Evolutionary conservation across 1,140 invertebrate species (phyloP).

Genomic region (Listronotus oregonensis): DNA sequence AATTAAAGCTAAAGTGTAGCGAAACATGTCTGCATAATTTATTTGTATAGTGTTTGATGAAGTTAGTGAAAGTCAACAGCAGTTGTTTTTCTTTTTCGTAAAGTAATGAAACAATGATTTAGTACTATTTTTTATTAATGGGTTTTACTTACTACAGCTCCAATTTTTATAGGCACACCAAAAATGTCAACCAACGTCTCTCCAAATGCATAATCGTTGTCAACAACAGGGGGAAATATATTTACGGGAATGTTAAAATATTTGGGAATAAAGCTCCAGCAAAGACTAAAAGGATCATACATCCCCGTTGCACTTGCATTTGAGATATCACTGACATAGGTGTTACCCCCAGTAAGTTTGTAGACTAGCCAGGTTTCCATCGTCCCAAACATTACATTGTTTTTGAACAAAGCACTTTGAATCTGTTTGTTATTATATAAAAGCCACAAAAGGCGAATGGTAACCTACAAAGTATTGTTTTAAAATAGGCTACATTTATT

Average conservation of each 20-base stretch:
- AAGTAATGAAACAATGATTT: no score
- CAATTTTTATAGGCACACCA: constrained; percentile 77
- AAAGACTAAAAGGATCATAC: constrained; percentile 88
- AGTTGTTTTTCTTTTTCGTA: no score
- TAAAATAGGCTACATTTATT: no score
- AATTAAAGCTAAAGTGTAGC: no score
- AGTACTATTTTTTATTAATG: no score
- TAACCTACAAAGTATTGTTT: constrained; percentile 14
- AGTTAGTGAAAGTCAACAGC: no score
- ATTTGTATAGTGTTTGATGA: no score
- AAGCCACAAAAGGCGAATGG: constrained; percentile 69
- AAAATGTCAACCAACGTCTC: constrained; percentile 67
- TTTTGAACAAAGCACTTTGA: constrained; percentile 63
- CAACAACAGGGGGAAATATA: constrained; percentile 81
- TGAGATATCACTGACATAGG: constrained; percentile 85
- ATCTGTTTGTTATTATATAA: constrained; percentile 73
- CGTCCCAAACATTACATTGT: constrained; percentile 83
- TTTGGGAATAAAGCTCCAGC: constrained; percentile 77
- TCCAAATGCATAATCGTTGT: constrained; percentile 79
- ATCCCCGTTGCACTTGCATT: constrained; percentile 89
- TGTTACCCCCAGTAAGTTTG: constrained; percentile 64
- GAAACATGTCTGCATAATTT: no score
- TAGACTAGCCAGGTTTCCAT: constrained; percentile 93
- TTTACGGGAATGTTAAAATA: constrained; percentile 72
- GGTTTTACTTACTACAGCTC: constrained; percentile 71